Percentiles rank a stretch among this genome's conserved stretches.
These are phyloP conservation scores for Cherax quadricarinatus DNA, from an alignment of 1,140 invertebrate genomes.

Conservation along the genomic window DNA sequence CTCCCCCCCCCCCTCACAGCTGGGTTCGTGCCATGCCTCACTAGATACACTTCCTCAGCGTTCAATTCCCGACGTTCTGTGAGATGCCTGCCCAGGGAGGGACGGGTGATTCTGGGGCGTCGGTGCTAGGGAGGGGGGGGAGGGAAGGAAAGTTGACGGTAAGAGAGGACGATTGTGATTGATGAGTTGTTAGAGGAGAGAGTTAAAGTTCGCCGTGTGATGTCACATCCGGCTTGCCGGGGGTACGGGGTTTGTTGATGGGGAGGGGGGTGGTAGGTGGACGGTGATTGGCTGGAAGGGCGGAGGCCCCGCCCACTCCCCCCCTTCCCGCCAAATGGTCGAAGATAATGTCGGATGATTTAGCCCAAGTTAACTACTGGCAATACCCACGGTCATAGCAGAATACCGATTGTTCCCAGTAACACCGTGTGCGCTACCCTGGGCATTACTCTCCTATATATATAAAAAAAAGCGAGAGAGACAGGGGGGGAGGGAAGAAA, in stretches of 20 bases:
- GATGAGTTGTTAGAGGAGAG: neutral
- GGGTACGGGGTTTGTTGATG: neutral
- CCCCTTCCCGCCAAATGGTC: conserved; percentile 60
- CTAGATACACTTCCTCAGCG: neutral
- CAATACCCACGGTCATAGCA: conserved; percentile 66
- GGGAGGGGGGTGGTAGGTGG: neutral
- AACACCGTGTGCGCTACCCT: conserved; percentile 62
- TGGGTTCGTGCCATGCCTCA: neutral
- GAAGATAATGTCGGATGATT: conserved; percentile 69
- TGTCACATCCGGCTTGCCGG: conserved; percentile 1
- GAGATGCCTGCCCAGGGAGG: neutral
- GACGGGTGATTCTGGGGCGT: conserved; percentile 24
- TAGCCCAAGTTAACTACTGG: conserved; percentile 70
- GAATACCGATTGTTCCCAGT: conserved; percentile 70
- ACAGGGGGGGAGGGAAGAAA: neutral
- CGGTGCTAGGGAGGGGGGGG: neutral
- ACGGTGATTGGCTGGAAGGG: conserved; percentile 39
- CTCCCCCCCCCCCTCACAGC: neutral
- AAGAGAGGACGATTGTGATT: conserved; percentile 20
- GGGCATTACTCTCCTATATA: conserved; percentile 27
- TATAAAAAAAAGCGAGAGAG: neutral
- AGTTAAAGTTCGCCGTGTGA: conserved; percentile 44
- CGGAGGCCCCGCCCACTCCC: conserved; percentile 44
- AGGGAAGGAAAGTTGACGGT: neutral
- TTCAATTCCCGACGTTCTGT: neutral